Percentiles rank a stretch among this genome's conserved stretches.
Conservation (phyloP, 1,140 invertebrate genomes). For the Grapholita molesta region DNA sequence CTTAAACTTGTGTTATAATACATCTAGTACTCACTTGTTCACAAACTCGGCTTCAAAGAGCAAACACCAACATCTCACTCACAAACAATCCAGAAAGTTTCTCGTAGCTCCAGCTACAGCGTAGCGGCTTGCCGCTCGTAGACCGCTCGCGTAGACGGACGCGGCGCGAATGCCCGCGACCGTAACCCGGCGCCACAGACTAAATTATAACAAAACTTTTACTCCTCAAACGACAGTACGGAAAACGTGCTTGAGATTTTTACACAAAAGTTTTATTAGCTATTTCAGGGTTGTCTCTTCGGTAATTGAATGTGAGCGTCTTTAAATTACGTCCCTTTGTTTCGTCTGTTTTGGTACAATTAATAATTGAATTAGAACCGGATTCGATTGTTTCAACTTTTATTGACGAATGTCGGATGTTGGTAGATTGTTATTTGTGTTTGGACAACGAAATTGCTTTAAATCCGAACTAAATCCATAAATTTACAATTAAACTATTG, state of each 20-base stretch:
- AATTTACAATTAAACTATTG: neutral
- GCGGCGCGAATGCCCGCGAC: conserved; percentile 35
- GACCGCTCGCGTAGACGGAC: conserved; percentile 35
- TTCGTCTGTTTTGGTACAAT: conserved; percentile 31
- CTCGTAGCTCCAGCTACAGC: conserved; percentile 23
- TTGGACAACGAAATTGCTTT: neutral
- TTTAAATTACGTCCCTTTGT: conserved; percentile 41
- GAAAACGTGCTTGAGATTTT: neutral
- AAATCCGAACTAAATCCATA: neutral
- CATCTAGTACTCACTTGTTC: neutral
- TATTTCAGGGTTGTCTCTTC: conserved; percentile 23
- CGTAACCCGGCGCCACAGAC: conserved; percentile 26
- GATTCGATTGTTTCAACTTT: conserved; percentile 3
- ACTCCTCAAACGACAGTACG: neutral
- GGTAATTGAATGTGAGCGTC: conserved; percentile 48
- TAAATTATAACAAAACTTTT: conserved; percentile 20
- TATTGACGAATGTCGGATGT: conserved; percentile 2
- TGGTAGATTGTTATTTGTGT: neutral
- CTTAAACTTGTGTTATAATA: neutral
- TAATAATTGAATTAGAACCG: neutral
- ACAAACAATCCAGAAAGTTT: conserved; percentile 16
- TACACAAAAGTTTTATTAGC: neutral
- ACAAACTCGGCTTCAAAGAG: neutral
- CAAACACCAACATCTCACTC: neutral
- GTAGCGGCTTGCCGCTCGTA: conserved; percentile 28